Percentiles rank a stretch among this genome's conserved stretches.
Conservation (phyloP, 2,113 vertebrate genomes). For the Osmerus eperlanus region DNA sequence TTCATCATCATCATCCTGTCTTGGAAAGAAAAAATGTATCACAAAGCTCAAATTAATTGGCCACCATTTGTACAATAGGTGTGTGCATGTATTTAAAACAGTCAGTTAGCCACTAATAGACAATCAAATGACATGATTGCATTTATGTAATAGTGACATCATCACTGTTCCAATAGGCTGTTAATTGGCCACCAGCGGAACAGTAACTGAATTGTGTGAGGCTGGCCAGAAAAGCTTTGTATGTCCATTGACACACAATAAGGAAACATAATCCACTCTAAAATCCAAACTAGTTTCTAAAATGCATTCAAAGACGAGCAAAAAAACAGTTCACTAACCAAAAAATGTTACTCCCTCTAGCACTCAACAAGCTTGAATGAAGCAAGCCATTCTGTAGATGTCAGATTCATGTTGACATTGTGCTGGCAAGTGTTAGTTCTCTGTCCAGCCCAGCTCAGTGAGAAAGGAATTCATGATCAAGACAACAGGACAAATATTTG, state of each 20-base stretch:
- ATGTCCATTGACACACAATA: not conserved
- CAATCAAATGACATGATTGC: no score
- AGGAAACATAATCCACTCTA: slow-evolving; percentile 1
- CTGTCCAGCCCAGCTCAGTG: not conserved
- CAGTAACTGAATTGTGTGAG: slow-evolving; percentile 12
- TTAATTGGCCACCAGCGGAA: not conserved
- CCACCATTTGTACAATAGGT: no score
- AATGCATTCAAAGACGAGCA: not conserved
- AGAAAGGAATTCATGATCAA: slow-evolving; percentile 40
- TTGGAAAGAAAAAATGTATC: no score
- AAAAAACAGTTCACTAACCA: not conserved
- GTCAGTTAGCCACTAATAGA: no score
- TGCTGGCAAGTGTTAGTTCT: slow-evolving; percentile 24
- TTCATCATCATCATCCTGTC: no score
- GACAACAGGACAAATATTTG: slow-evolving; percentile 40
- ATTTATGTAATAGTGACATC: not conserved
- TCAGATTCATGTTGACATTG: slow-evolving; percentile 41
- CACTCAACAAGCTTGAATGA: not conserved
- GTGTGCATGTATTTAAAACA: no score
- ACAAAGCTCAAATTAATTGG: no score
- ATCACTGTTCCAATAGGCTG: not conserved
- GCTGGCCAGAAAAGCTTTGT: not conserved
- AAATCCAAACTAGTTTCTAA: not conserved
- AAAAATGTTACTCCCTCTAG: no score
- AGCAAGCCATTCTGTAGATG: not conserved